Conservation (phyloP, 2,113 vertebrate genomes). For the Heterotis niloticus region DNA sequence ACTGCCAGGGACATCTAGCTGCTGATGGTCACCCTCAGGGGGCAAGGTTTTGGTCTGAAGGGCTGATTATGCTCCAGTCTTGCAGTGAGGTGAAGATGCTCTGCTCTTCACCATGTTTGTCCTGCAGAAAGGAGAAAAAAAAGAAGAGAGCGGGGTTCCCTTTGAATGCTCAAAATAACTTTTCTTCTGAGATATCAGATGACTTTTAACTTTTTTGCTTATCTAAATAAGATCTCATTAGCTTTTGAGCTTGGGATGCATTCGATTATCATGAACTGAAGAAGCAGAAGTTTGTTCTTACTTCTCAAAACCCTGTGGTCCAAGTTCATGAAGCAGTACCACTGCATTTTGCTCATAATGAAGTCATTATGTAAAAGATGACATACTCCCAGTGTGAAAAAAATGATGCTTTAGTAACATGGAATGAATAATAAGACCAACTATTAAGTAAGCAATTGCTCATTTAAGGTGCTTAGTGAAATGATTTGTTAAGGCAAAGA, state of each 20-base stretch:
- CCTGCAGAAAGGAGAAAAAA: not conserved
- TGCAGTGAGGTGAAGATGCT: not conserved
- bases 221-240: not conserved
- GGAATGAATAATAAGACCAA: too few species aligned
- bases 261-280: not conserved
- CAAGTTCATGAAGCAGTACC: not conserved
- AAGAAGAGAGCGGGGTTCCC: not conserved
- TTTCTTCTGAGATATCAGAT: not conserved
- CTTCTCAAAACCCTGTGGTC: not conserved
- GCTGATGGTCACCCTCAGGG: not conserved
- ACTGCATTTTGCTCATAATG: conserved; percentile 1
- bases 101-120: too few species aligned
- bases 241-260: not conserved
- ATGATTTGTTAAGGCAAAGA: not conserved
- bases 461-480: too few species aligned
- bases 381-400: too few species aligned
- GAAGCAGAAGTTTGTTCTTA: not conserved
- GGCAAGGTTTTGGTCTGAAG: not conserved
- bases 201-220: not conserved
- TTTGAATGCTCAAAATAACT: conserved; percentile 20
- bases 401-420: too few species aligned
- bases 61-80: not conserved
- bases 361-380: not conserved
- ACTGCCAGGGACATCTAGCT: not conserved
- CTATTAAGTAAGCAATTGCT: too few species aligned